Base-by-base conservation (phyloP, 2,797 vertebrate genomes). In the Pseudomugil tenellus region DNA sequence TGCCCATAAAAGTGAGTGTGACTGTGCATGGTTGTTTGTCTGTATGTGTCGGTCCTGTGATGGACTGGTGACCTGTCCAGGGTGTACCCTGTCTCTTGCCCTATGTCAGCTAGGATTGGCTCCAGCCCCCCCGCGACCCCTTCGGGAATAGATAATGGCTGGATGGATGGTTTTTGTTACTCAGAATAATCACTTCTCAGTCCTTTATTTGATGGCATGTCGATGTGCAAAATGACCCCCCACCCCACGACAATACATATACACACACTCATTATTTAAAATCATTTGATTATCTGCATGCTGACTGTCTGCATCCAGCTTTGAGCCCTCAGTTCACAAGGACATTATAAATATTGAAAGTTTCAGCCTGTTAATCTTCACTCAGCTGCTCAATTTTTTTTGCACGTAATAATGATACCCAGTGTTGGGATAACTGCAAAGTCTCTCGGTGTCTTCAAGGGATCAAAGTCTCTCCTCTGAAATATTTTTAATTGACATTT, bases 401-500 rank as follows among this genome's bases (percentile, higher is more conserved):
- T 57, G 26, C 61, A 57, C 67, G 74, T 79, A 56, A 67, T 63
- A 39, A 74, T 62, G 31, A 72, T 52, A 63, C 54, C 41, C 70
- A 61, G 64, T 63, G 57, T 58, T 39, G 72, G 53, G 66, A 75
- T 23, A 57, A 72, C 26, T 81, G 79, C 58, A 76, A 70, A 70
- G 28, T 64, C 67, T 53, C 68, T 74, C 49, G 39, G 64, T 71
- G 57, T 72, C 49, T 60, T 74, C 13, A 63, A 73, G 48, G 51
- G 28, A 70, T 54, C 41, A 70, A 59, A 75, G 55, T 56, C 32
- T 80, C 58, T 64, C 35, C 52, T 29, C 60, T 70, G 63, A 79
- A 70, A 74, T 76, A 39, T 55, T 79, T 79, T 84, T 84, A 86
- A 82, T 77, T 83, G 70, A 83, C 74, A 70, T 76, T 69, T 74